Percentiles rank a stretch among this genome's conserved stretches.
Conservation (phyloP, 37 sponge, comb jelly and placozoan genomes). For the Mnemiopsis leidyi region DNA sequence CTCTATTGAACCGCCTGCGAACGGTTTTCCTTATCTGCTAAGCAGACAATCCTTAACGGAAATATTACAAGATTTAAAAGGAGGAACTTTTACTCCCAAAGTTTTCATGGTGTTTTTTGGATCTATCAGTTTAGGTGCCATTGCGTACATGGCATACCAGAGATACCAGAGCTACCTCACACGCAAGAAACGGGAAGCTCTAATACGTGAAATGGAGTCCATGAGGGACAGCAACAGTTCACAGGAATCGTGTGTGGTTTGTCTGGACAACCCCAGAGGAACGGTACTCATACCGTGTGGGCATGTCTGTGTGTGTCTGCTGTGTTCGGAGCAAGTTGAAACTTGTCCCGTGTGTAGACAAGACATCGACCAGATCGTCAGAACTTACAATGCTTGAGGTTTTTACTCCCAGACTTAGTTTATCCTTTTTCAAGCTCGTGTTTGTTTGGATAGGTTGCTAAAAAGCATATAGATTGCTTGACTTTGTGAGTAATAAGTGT, state of each 20-base stretch:
- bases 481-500: too few species aligned
- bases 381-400: constrained; percentile 51
- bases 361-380: constrained; percentile 26
- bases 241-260: constrained; percentile 38
- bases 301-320: constrained; percentile 53
- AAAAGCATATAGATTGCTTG: too few species aligned
- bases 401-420: neutral
- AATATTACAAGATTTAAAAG: constrained; percentile 29
- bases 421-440: neutral
- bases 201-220: constrained; percentile 20
- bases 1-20: neutral
- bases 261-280: constrained; percentile 58
- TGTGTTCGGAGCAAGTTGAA: constrained; percentile 25
- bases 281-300: constrained; percentile 53
- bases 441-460: too few species aligned
- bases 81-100: neutral
- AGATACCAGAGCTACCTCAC: neutral
- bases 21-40: neutral
- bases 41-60: constrained; percentile 37
- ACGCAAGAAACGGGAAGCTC: constrained; percentile 8
- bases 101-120: constrained; percentile 23
- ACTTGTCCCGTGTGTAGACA: constrained; percentile 43
- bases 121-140: neutral
- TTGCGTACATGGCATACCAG: neutral
- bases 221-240: neutral